These are phyloP conservation scores for Epiperipatus broadwayi DNA, from an alignment of 2,888 invertebrate species.

Conservation along the genomic window DNA sequence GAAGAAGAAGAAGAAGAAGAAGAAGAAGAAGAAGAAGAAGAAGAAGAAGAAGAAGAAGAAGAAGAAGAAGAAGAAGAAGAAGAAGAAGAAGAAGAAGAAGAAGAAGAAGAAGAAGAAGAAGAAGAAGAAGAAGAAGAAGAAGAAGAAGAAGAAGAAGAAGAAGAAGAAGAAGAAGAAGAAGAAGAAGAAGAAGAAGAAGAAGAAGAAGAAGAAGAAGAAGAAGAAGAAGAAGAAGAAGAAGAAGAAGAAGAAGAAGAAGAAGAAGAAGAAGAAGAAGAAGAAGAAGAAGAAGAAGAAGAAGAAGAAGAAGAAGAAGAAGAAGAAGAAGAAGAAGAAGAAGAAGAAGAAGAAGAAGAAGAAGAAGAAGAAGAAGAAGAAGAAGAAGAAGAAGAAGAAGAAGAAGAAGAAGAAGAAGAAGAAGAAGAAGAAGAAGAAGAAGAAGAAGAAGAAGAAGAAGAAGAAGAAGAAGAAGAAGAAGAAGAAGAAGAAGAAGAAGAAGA, in stretches of 20 bases:
- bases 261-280: slow-evolving; percentile 3
- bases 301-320: slow-evolving; percentile 3
- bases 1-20: slow-evolving; percentile 3
- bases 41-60: slow-evolving; percentile 3
- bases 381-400: slow-evolving; percentile 3
- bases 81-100: slow-evolving; percentile 3
- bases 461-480: slow-evolving; percentile 3
- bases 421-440: slow-evolving; percentile 3
- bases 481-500: slow-evolving; percentile 3
- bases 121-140: slow-evolving; percentile 3
- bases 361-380: slow-evolving; percentile 3
- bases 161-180: slow-evolving; percentile 3
- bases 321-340: slow-evolving; percentile 3
- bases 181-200: slow-evolving; percentile 3
- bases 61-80: slow-evolving; percentile 3
- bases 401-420: slow-evolving; percentile 3
- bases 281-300: slow-evolving; percentile 3
- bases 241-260: slow-evolving; percentile 3
- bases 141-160: slow-evolving; percentile 3
- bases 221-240: slow-evolving; percentile 3
- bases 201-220: slow-evolving; percentile 3
- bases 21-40: slow-evolving; percentile 3
- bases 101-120: slow-evolving; percentile 3
- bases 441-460: slow-evolving; percentile 3
- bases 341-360: slow-evolving; percentile 3